Evolutionary conservation across 2,888 invertebrate species (phyloP), one percentile per base, ranked within the genome.

Genomic region (Rotaria socialis): DNA sequence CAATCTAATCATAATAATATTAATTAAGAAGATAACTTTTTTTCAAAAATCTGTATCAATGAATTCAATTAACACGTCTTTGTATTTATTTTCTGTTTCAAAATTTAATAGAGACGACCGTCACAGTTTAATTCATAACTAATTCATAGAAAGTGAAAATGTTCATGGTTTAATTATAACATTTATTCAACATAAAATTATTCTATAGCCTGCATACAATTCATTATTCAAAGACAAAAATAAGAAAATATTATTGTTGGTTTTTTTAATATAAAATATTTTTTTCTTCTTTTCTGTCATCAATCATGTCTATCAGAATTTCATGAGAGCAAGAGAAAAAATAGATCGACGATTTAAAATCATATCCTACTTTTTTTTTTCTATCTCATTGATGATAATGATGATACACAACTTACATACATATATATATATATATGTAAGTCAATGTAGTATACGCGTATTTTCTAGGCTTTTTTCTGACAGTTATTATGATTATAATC

Each of bases 321-420:
- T 67, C 35, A 35, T 35, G 16, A 14, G n/a, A 67, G 11, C 4
- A 11, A 16, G 16, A 41, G 35, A 27, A 5, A 67, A 67, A 67
- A 67, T 5, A 35, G 6, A 35, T 67, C 35, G 11, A 35, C 19
- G 67, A 16, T 67, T 41, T 67, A 35, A 19, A 67, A 67, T 67
- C 67, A 67, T 35, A 35, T 56, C 22, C 22, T 56, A 56, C 24
- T 56, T 56, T 56, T 8, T 35, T 35, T 67, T 35, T 24, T 35
- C 35, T 67, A 52, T 67, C 27, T 67, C 67, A 67, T 67, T 67
- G 67, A 67, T 67, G 67, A 67, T 41, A 67, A 67, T 67, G 67
- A 67, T 35, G 35, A 67, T 67, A 67, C 67, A 67, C 19, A 19
- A 67, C 27, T 27, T 27, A 60, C 11, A 60, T 11, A 11, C 35